phyloP scores from a whole-genome alignment of 2,888 invertebrate genomes.

The Drosophila maculinotata region DNA sequence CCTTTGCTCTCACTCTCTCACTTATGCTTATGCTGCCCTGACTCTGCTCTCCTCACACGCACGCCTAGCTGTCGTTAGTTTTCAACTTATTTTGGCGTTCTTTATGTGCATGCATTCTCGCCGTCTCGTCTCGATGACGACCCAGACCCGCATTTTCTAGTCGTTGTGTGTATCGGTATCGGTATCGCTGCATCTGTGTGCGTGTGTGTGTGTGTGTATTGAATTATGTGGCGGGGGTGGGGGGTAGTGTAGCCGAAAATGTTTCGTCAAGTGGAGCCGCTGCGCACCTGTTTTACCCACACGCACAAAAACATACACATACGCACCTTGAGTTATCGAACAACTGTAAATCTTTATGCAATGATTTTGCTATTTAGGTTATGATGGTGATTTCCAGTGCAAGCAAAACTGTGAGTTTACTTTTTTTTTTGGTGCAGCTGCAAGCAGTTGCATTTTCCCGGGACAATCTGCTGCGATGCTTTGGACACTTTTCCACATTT shows the following conservation, averaged over 20 bases:
- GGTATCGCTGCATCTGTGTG: conserved; percentile 29
- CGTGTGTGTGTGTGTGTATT: conserved; percentile 36
- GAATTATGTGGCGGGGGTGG: conserved; percentile 39
- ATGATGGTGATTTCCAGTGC: conserved; percentile 8
- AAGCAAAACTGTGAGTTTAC: too few relatives aligned
- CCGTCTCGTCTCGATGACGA: conserved; percentile 70
- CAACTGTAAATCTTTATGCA: conserved; percentile 11
- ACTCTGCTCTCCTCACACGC: conserved; percentile 44
- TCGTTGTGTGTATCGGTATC: conserved; percentile 46
- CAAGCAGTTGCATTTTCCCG: conserved; percentile 10
- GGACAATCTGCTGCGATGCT: conserved; percentile 8
- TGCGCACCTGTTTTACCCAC: conserved; percentile 44
- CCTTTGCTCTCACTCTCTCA: conserved; percentile 38
- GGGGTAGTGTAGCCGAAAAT: conserved; percentile 40
- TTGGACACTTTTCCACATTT: conserved; percentile 23
- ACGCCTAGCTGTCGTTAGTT: conserved; percentile 64
- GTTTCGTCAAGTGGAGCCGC: conserved; percentile 54
- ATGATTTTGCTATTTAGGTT: conserved; percentile 52
- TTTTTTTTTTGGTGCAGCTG: conserved; percentile 4
- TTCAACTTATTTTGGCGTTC: conserved; percentile 79
- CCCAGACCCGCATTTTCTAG: conserved; percentile 78
- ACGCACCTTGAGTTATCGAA: conserved; percentile 7
- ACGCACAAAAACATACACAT: conserved; percentile 9
- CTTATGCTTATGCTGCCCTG: conserved; percentile 33
- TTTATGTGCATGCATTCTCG: conserved; percentile 75